phyloP scores from a whole-genome alignment of 1,140 invertebrate genomes.

The Probaryconus sp. region DNA sequence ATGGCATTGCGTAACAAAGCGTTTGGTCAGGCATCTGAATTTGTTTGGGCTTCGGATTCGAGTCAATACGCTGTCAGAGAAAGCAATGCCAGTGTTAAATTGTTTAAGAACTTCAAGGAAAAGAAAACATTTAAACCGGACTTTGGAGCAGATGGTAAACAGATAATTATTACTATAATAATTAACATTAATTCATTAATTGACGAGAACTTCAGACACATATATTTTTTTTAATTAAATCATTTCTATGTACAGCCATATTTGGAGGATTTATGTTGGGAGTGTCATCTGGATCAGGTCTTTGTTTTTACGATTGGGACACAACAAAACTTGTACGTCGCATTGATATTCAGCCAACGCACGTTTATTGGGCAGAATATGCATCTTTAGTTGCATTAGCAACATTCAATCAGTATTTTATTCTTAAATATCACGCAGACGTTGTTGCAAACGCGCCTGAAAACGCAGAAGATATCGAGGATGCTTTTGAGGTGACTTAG shows the following conservation, averaged over 20 bases:
- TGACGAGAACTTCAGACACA: too few species aligned
- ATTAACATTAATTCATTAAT: conserved; percentile 1
- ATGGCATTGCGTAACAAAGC: conserved; percentile 99
- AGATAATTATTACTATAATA: conserved; percentile 16
- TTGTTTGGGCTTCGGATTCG: conserved; percentile 98
- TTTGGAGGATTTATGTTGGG: conserved; percentile 97
- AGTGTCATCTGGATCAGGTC: conserved; percentile 93
- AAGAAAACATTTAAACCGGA: conserved; percentile 96
- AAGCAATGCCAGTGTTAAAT: conserved; percentile 91
- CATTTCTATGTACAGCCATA: conserved; percentile 82
- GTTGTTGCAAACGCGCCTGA: conserved; percentile 87
- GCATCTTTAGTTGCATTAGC: conserved; percentile 96
- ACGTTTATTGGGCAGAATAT: conserved; percentile 98
- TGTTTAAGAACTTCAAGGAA: conserved; percentile 99
- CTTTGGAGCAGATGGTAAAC: conserved; percentile 92
- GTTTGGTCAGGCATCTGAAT: conserved; percentile 98
- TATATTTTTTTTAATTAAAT: too few species aligned
- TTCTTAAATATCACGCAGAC: conserved; percentile 92
- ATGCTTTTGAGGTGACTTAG: conserved; percentile 99
- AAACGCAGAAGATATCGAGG: conserved; percentile 95
- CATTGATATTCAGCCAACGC: conserved; percentile 96
- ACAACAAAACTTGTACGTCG: conserved; percentile 92
- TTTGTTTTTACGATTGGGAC: conserved; percentile 99
- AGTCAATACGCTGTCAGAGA: conserved; percentile 97
- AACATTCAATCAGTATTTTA: conserved; percentile 97